Conservation (phyloP, 2,797 vertebrate species). For the Myripristis jacobus region DNA sequence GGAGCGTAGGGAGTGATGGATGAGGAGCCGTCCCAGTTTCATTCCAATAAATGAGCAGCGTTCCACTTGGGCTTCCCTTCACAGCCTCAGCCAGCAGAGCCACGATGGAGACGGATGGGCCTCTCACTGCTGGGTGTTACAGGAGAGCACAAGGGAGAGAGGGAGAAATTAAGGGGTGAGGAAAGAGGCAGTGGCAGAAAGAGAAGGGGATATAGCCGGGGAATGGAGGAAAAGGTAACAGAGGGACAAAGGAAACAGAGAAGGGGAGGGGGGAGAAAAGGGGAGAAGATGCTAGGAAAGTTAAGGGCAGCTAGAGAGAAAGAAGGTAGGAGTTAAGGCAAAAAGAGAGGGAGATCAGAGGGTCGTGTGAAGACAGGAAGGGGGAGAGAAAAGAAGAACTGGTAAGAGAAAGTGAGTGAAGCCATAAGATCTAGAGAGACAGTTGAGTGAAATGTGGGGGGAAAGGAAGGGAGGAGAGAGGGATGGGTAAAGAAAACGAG, state of each 20-base stretch:
- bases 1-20: constrained; percentile 78
- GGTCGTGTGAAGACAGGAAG: too few species aligned
- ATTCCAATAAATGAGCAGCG: constrained; percentile 83
- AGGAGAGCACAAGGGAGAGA: constrained; percentile 45
- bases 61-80: constrained; percentile 83
- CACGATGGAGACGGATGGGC: constrained; percentile 78
- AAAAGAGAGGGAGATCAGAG: too few species aligned
- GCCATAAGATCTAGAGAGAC: neutral
- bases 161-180: constrained; percentile 53
- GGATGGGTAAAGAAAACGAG: constrained; percentile 11
- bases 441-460: neutral
- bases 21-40: constrained; percentile 77
- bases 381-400: neutral
- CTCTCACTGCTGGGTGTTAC: constrained; percentile 64
- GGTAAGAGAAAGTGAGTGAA: neutral
- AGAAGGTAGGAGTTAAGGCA: neutral
- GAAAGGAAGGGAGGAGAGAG: constrained; percentile 5
- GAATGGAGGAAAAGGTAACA: too few species aligned
- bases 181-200: constrained; percentile 30
- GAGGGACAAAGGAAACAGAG: neutral
- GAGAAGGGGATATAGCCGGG: neutral
- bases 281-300: neutral
- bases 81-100: constrained; percentile 63
- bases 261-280: neutral
- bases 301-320: neutral